A percentile compares a stretch with the other conserved stretches of the same genome.
These are phyloP conservation scores for Aptenodytes patagonicus DNA, from an alignment of 2,113 vertebrate species.

Conservation along the genomic window DNA sequence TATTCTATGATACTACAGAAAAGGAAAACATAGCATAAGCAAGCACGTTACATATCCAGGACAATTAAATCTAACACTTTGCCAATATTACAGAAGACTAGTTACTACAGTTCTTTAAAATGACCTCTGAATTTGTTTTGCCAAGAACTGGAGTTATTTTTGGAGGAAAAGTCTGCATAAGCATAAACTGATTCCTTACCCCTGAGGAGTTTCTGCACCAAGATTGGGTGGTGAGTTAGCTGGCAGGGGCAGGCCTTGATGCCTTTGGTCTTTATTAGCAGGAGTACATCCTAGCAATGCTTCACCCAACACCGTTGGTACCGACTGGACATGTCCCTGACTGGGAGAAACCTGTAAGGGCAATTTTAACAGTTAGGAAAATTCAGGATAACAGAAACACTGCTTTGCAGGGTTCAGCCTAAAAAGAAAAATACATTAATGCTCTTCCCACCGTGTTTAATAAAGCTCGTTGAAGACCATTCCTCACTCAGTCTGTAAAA, in stretches of 20 bases:
- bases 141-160: background rate
- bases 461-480: background rate
- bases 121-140: rapidly evolving
- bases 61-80: background rate
- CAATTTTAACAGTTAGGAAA: background rate
- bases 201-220: conserved; percentile 75
- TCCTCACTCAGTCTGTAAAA: background rate
- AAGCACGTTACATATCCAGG: background rate
- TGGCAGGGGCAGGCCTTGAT: conserved; percentile 69
- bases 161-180: background rate
- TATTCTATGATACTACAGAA: background rate
- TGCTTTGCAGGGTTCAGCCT: background rate
- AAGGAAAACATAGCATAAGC: background rate
- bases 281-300: conserved; percentile 76
- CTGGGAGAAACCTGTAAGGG: conserved; percentile 56
- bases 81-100: background rate
- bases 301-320: conserved; percentile 72
- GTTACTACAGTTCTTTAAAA: background rate
- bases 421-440: background rate
- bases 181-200: conserved; percentile 54
- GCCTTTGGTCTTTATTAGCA: conserved; percentile 73
- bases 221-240: conserved; percentile 77
- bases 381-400: background rate
- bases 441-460: background rate
- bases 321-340: conserved; percentile 68